These are phyloP conservation scores for Myotis findleyi DNA, from an alignment of 2,797 vertebrate genomes.

Conservation along the genomic window DNA sequence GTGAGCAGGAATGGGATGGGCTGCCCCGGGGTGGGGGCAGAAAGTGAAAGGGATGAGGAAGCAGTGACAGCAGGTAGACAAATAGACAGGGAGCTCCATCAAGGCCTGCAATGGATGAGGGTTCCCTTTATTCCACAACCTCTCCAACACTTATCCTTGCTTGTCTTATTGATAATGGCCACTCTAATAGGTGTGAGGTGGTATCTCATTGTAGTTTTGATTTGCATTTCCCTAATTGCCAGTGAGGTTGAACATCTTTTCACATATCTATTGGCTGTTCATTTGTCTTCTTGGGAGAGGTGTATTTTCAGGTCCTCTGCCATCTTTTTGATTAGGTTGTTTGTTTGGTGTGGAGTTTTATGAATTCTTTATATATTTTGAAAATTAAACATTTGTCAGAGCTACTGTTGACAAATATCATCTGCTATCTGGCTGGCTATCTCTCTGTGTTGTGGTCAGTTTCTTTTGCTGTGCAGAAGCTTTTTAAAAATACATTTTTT, in stretches of 20 bases:
- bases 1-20: background rate
- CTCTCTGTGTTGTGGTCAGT: too few species aligned
- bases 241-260: background rate
- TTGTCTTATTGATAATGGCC: too few species aligned
- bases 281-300: background rate
- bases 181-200: background rate
- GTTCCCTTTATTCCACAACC: too few species aligned
- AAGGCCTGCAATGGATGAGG: background rate
- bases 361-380: background rate
- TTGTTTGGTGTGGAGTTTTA: background rate
- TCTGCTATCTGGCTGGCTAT: too few species aligned
- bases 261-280: background rate
- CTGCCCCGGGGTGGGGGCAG: background rate
- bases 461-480: too few species aligned
- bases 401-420: too few species aligned
- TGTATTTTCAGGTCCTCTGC: background rate
- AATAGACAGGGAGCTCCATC: background rate
- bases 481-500: too few species aligned
- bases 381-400: too few species aligned
- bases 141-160: background rate
- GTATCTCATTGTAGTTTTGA: background rate
- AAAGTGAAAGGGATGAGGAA: background rate
- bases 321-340: background rate
- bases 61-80: background rate
- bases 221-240: background rate